phyloP scores from a whole-genome alignment of 2,888 invertebrate genomes.

The Torymus texanus region DNA sequence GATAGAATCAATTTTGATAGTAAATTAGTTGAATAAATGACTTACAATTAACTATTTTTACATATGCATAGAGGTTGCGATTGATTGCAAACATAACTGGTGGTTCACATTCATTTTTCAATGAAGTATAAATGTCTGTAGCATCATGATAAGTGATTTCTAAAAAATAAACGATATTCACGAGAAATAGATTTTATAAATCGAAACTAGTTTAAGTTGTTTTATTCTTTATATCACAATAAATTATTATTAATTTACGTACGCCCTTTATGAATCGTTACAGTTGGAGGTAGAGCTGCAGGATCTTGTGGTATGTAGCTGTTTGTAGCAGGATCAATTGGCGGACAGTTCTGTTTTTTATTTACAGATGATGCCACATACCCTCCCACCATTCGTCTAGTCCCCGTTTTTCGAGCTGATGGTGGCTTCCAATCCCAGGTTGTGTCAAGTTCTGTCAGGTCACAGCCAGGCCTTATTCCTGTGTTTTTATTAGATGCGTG shows the following conservation, averaged over 20 bases:
- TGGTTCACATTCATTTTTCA: conserved; percentile 77
- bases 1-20: background rate
- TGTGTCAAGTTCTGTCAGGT: conserved; percentile 86
- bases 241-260: conserved; percentile 56
- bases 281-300: conserved; percentile 78
- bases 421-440: conserved; percentile 77
- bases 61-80: conserved; percentile 84
- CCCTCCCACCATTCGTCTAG: conserved; percentile 69
- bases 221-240: background rate
- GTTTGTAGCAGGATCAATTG: conserved; percentile 76
- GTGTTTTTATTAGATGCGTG: conserved; percentile 73
- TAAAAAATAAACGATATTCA: conserved; percentile 63
- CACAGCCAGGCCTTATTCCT: conserved; percentile 88
- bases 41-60: conserved; percentile 86
- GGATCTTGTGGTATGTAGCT: conserved; percentile 78
- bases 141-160: conserved; percentile 78
- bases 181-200: conserved; percentile 11
- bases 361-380: conserved; percentile 63
- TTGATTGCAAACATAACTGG: conserved; percentile 85
- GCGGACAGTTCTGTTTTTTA: conserved; percentile 73
- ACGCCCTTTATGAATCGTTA: conserved; percentile 77
- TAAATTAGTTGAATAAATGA: conserved; percentile 61
- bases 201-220: background rate
- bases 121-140: conserved; percentile 78
- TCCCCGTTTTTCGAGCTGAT: conserved; percentile 69